These are phyloP conservation scores for Pyrocephalus nanus DNA, from an alignment of 2,797 vertebrate genomes.

Conservation along the genomic window DNA sequence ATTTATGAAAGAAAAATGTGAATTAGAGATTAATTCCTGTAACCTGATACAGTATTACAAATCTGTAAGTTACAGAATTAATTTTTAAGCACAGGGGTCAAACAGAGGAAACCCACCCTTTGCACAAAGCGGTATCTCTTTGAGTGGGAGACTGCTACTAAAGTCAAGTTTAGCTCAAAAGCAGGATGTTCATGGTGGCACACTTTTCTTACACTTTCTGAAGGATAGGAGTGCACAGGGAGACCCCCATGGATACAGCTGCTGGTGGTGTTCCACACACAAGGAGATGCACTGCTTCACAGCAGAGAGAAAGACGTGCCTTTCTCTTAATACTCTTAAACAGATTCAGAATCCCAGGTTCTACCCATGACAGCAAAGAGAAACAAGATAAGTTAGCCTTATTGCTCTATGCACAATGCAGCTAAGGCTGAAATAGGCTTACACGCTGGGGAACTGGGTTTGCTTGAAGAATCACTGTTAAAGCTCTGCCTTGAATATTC, in stretches of 20 bases:
- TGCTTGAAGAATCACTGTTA: slow-evolving; percentile 90
- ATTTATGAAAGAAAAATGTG: background rate
- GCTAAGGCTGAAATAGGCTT: slow-evolving; percentile 64
- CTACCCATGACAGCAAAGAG: background rate
- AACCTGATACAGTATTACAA: background rate
- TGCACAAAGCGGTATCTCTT: background rate
- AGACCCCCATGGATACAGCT: background rate
- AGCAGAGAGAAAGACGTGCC: background rate
- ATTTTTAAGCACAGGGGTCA: background rate
- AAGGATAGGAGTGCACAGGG: background rate
- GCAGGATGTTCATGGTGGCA: background rate
- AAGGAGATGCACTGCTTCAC: background rate
- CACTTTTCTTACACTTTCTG: slow-evolving; percentile 24
- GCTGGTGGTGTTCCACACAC: background rate
- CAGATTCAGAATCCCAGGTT: slow-evolving; percentile 5
- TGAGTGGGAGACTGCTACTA: background rate
- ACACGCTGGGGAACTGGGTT: slow-evolving; percentile 89
- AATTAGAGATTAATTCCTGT: background rate
- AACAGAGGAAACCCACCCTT: background rate
- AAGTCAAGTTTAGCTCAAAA: background rate
- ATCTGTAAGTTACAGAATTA: background rate
- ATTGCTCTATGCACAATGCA: background rate
- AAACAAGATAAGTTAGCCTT: background rate
- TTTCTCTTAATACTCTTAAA: slow-evolving; percentile 13
- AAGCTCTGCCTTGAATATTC: slow-evolving; percentile 89